Base-by-base conservation (phyloP, 2,797 vertebrate genomes). In the Pampus argenteus region DNA sequence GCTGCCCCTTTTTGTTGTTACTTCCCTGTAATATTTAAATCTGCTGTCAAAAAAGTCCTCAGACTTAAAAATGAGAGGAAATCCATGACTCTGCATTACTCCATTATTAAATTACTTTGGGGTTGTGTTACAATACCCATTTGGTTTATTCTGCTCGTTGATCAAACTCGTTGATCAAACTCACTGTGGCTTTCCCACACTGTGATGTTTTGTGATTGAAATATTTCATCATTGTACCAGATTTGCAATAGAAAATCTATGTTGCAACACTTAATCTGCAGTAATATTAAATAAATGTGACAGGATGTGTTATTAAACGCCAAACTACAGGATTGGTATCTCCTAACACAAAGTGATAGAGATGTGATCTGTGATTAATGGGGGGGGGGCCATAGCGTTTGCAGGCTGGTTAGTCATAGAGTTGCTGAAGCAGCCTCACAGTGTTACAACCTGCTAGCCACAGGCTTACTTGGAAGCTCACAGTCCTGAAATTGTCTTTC, bases 401-500 rank as follows among this genome's bases (percentile, higher is more conserved):
- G 42, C 61, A 50, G 47, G 6, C 25, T 42, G 44, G 75, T 69
- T 52, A 57, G 65, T 71, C 59, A 8, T 10, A 29, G 2, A 44
- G 6, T 44, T 18, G 63, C 42, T 44, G 58, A 38, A 40, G 49
- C 69, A 25, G 1, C 56, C 57, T 34, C 50, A 5, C 52, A 22
- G 62, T 9, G 14, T 58, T 51, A 4, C 25, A 49, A 34, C 25
- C 26, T 1, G 4, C 49, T 10, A 2, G 58, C 78, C 45, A 40
- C 65, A 26, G 76, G 71, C 66, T 81, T 20, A 63, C 79, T 66
- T 50, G 23, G 58, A 36, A 40, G 65, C 74, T 61, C 62, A 1
- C 28, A 6, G 67, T 74, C 66, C 60, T 52, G 60, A 81, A 84
- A 82, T 72, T 71, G 55, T 83, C 70, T 76, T 71, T 57, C 64